phyloP scores from a whole-genome alignment of 2,797 vertebrate species.

The Macropus fuliginosus region DNA sequence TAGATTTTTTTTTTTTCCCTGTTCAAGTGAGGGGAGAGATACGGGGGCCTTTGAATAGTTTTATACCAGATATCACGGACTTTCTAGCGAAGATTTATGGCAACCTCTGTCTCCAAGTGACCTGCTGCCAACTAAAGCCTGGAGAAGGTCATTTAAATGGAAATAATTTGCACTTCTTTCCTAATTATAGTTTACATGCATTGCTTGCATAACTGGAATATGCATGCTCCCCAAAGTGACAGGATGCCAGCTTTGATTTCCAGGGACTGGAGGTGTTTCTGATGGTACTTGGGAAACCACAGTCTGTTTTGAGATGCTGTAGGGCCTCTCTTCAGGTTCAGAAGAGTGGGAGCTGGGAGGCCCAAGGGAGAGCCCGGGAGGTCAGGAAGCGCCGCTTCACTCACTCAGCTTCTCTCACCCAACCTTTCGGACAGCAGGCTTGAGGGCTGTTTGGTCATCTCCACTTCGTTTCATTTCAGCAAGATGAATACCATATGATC shows the following conservation, averaged over 20 bases:
- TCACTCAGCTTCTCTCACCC: neutral
- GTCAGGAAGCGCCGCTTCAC: accelerated
- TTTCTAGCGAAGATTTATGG: neutral
- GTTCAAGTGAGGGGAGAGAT: slow-evolving; percentile 42
- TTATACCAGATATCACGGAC: accelerated
- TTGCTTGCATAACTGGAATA: slow-evolving; percentile 22
- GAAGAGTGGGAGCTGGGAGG: neutral
- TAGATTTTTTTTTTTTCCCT: slow-evolving; percentile 37
- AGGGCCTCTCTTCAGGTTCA: slow-evolving; percentile 27
- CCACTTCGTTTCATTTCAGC: slow-evolving; percentile 87
- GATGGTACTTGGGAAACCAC: slow-evolving; percentile 36
- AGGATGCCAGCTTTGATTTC: neutral
- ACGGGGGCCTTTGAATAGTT: neutral
- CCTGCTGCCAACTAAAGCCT: neutral
- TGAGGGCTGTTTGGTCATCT: slow-evolving; percentile 69
- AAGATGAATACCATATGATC: slow-evolving; percentile 98
- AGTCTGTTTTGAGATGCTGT: neutral
- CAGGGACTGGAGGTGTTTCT: slow-evolving; percentile 11
- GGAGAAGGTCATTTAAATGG: slow-evolving; percentile 31
- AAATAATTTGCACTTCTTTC: slow-evolving; percentile 48
- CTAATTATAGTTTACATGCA: neutral
- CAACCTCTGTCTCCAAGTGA: neutral
- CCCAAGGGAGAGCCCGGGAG: neutral
- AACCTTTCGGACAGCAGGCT: slow-evolving; percentile 24
- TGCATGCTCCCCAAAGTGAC: neutral